Conservation (phyloP, 2,797 vertebrate genomes). For the Pteropus rufus region DNA sequence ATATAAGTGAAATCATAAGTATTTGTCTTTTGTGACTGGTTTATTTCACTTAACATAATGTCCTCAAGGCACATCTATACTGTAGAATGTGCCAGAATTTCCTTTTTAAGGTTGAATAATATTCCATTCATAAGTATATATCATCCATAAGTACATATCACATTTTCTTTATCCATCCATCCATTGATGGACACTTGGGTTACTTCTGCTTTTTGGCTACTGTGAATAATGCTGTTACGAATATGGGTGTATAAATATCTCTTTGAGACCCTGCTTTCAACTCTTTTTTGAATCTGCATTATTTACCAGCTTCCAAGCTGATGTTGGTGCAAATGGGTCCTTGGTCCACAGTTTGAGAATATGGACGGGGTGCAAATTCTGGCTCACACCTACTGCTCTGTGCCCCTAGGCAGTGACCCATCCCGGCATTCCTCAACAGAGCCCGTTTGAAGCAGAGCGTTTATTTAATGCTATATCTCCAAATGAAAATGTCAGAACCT, state of each 20-base stretch:
- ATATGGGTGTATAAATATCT: background rate
- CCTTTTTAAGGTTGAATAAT: background rate
- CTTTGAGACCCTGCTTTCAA: background rate
- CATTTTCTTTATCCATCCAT: background rate
- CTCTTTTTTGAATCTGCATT: background rate
- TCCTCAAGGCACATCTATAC: background rate
- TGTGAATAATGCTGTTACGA: background rate
- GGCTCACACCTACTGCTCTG: background rate
- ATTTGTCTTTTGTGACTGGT: background rate
- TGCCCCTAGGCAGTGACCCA: background rate
- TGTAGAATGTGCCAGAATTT: background rate
- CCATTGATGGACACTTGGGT: background rate
- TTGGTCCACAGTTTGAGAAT: background rate
- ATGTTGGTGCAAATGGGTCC: background rate
- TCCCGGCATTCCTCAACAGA: background rate
- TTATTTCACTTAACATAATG: background rate
- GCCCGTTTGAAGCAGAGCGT: background rate
- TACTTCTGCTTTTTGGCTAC: background rate
- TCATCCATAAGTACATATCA: background rate
- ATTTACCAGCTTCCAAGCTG: background rate
- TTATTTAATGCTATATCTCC: background rate
- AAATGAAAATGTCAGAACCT: conserved; percentile 9
- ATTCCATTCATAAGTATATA: background rate
- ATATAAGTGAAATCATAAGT: background rate
- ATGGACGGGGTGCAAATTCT: background rate